Conservation (phyloP, 1,140 invertebrate species). For the Matsumurasca onukii region DNA sequence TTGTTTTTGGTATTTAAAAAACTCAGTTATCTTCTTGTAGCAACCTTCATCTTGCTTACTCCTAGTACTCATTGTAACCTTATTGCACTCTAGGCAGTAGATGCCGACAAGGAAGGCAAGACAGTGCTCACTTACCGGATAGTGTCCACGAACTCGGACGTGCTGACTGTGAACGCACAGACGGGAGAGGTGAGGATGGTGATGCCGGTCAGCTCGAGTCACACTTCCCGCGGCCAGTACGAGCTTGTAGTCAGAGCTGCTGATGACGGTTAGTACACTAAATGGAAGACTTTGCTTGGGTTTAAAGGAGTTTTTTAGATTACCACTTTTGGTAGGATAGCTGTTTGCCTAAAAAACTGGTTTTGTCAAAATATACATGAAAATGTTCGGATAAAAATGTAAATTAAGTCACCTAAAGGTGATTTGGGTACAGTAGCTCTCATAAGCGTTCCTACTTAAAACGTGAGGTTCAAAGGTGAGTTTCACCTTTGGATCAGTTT, state of each 20-base stretch:
- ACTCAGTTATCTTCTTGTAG: neutral
- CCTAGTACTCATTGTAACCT: no score
- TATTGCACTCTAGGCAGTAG: slow-evolving; percentile 64
- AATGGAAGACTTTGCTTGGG: no score
- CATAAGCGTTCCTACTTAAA: no score
- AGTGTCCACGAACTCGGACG: slow-evolving; percentile 61
- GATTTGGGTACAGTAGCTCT: no score
- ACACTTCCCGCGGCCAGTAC: slow-evolving; percentile 71
- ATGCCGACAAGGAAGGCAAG: slow-evolving; percentile 70
- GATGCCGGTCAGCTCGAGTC: slow-evolving; percentile 62
- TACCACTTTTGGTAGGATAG: no score
- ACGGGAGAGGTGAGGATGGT: slow-evolving; percentile 69
- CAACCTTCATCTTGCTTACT: neutral
- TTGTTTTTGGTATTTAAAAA: neutral
- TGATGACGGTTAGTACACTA: slow-evolving; percentile 60
- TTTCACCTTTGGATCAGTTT: no score
- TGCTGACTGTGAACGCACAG: slow-evolving; percentile 61
- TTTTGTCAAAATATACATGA: no score
- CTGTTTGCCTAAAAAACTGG: no score
- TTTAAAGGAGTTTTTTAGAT: no score
- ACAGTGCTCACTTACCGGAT: slow-evolving; percentile 66
- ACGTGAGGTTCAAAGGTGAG: no score
- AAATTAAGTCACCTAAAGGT: no score
- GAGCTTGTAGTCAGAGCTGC: slow-evolving; percentile 67
- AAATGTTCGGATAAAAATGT: no score